Conservation (phyloP, 2,797 vertebrate genomes). For the Erethizon dorsatum region DNA sequence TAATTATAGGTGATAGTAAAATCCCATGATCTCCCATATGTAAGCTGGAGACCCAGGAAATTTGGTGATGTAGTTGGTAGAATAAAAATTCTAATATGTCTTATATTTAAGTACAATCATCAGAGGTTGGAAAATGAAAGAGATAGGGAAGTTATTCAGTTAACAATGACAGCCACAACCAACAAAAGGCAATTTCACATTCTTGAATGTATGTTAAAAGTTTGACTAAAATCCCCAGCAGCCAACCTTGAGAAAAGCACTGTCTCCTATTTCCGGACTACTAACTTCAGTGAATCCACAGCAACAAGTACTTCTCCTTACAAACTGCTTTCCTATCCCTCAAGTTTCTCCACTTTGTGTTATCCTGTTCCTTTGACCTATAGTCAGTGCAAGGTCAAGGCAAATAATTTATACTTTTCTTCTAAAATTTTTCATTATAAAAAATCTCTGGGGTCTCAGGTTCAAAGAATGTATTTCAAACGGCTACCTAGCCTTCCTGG, state of each 20-base stretch:
- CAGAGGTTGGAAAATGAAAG: background rate
- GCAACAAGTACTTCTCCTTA: background rate
- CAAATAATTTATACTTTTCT: background rate
- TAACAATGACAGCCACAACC: background rate
- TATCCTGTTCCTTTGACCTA: background rate
- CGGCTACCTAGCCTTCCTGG: background rate
- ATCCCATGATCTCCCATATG: background rate
- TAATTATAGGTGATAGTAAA: background rate
- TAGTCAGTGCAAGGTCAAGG: background rate
- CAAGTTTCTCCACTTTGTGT: background rate
- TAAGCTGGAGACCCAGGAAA: background rate
- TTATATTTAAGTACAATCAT: background rate
- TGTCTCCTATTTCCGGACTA: background rate
- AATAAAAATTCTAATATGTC: background rate
- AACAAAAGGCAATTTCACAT: background rate
- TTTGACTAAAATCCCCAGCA: background rate
- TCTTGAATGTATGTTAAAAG: background rate
- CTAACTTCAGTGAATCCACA: background rate
- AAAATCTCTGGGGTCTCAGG: background rate
- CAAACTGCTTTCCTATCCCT: background rate
- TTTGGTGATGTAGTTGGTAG: background rate
- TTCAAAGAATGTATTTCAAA: background rate
- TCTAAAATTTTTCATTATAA: background rate
- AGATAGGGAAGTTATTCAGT: background rate
- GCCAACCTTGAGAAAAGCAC: background rate